Base-by-base conservation (phyloP, 1,140 invertebrate genomes). In the Drosophila punjabiensis region DNA sequence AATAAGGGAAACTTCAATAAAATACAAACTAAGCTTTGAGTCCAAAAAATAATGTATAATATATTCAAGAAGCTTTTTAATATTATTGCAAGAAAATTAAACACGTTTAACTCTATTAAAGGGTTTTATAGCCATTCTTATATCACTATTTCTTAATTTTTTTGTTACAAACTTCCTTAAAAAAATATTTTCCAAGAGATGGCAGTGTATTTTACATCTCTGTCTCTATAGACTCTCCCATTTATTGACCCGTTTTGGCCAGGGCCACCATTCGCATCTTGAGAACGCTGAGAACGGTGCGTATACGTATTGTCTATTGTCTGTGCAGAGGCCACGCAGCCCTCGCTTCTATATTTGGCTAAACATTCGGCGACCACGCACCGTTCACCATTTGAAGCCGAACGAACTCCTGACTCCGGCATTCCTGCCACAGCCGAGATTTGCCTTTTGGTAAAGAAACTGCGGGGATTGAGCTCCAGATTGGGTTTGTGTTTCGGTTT, bases 261-360 rank as follows among this genome's bases (percentile, higher is more conserved):
- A 28, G 33, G 35, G n/a, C 62, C 28, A 41, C 30, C 30, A 33
- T 56, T 45, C 37, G 63, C 14, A 55, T 33, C 61, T 39, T 24
- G 58, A 24, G 64, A 50, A 50, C 30, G 30, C 33, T 76, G 85
- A 70, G 81, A 76, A 88, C 83, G 81, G 81, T 88, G 85, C 85
- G 85, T 88, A 74, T 76, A 68, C 71, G 65, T 81, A 76, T 81
- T 85, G 85, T 85, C 81, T 89, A 85, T 88, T 89, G 85, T 89
- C 81, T 80, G 69, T 60, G 30, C 53, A 33, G 52, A 76, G 75
- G 65, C 66, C 76, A 79, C 75, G 76, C 76, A 79, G 76, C 47
- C 28, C 59, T 69, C 59, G 75, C 43, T 77, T 77, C 76, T 78
- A 78, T 78, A 78, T 78, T 74, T 74, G 79, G 82, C 63, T 58